A percentile compares a stretch with the other conserved stretches of the same genome.
These are phyloP conservation scores for Spatulosminthurus flaviceps DNA, from an alignment of 2,888 invertebrate species.

Conservation along the genomic window DNA sequence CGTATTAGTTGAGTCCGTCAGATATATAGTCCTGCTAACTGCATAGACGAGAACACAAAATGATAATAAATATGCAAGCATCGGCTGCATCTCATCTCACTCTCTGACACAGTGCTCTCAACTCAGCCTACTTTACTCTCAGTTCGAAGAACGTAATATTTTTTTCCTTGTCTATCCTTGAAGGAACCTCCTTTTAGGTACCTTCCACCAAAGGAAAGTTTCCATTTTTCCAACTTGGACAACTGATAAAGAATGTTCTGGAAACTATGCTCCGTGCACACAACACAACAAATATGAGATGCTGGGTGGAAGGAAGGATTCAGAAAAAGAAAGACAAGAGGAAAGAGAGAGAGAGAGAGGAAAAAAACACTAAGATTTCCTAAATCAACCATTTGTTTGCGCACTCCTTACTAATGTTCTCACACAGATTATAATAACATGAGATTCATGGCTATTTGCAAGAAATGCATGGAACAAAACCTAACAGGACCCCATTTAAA, in stretches of 20 bases:
- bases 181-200: conserved; percentile 2
- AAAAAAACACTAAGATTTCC: neutral
- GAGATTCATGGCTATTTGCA: neutral
- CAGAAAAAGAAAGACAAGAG: too few relatives aligned
- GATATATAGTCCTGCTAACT: neutral
- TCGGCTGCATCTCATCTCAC: conserved; percentile 13
- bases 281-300: neutral
- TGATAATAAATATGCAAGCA: conserved; percentile 13
- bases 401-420: neutral
- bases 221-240: neutral
- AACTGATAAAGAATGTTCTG: conserved; percentile 10
- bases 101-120: neutral
- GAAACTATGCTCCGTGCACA: neutral
- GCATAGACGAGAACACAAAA: neutral
- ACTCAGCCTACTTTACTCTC: neutral
- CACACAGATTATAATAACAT: neutral
- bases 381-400: neutral
- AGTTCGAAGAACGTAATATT: conserved; percentile 4
- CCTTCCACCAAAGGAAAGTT: neutral
- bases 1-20: neutral
- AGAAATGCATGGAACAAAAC: neutral
- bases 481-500: neutral
- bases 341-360: too few relatives aligned
- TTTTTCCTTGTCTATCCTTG: conserved; percentile 8
- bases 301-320: neutral